Evolutionary conservation across 1,140 invertebrate genomes (phyloP), one percentile per base, ranked within the genome.

Genomic region (Nixonia krombeini): DNA sequence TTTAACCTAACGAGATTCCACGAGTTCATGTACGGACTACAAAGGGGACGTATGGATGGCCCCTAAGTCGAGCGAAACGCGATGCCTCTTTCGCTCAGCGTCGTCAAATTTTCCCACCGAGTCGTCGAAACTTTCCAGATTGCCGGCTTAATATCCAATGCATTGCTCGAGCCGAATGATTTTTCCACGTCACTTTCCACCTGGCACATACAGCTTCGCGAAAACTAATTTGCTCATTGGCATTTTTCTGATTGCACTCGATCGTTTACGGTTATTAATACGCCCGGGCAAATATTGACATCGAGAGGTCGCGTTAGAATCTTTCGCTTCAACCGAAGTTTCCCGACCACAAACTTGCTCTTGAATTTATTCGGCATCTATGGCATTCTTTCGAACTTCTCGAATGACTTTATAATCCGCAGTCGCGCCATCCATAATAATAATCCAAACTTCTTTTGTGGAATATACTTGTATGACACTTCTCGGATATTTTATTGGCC

Each of bases 1-100:
- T 70, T 73, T 64, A 67, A 68, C 53, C 53, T 73, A 70, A 73
- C 66, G 70, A 73, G 62, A 72, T 69, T 69, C 62, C 66, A 57
- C 21, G 58, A 71, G 58, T 67, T 58, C 56, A 63, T 52, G 49
- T 61, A 45, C 29, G 15, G 28, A 26, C 41, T 52, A 64, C 50
- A 46, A 57, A 61, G 61, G 45, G 42, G 59, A 56, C 59, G 51
- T 41, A 64, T 31, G 52, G 21, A 33, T 53, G 28, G 26, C 21
- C 37, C 21, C 9, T 15, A 29, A 40, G 25, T 0, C 25, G 23
- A 35, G 42, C 49, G 15, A 42, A 42, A 9, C 12, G 23, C 29
- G 41, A 12, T 23, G 29, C 6, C 55, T 61, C 41, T 57, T 68
- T 52, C 13, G 40, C 2, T 9, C 21, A 13, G 37, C 16, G 4